Evolutionary conservation across 2,888 invertebrate genomes (phyloP), one percentile per base, ranked within the genome.

Genomic region (Copidosoma aretas): DNA sequence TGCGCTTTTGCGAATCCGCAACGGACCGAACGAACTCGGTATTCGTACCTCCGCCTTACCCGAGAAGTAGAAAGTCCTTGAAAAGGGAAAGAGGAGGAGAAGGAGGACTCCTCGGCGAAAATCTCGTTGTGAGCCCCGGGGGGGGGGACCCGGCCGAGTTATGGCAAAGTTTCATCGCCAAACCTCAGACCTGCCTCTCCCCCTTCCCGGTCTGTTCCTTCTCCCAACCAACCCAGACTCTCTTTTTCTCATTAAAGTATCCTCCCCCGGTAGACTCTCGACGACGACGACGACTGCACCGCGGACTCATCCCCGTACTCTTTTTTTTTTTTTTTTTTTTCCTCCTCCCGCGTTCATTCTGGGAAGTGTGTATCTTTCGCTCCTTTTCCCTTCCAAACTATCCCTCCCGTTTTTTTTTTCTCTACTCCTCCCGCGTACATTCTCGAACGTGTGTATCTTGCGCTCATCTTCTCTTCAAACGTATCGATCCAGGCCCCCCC

Each of bases 171-270:
- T 70, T 61, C 68, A 43, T 64, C 67, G 66, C 57, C 71, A 64
- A 71, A 71, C 51, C 67, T 63, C 61, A 5, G 24, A 8, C 4
- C 3, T 32, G n/a, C 32, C 32, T 32, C 32, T 32, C 32, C 8
- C 41, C 21, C 25, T 51, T 21, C 43, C 49, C 15, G n/a, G n/a
- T n/a, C n/a, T n/a, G n/a, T n/a, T n/a, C n/a, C n/a, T n/a, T n/a
- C n/a, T n/a, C n/a, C n/a, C n/a, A n/a, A n/a, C n/a, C n/a, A n/a
- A n/a, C n/a, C n/a, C n/a, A n/a, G n/a, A n/a, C n/a, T n/a, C 52
- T 60, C 67, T 69, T 61, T 68, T 60, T 64, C 68, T 68, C 64
- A 68, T 68, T 64, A 64, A 68, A 32, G 56, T 64, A 60, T 56
- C 58, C 60, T 32, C 19, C 54, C 22, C 52, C 3, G 49, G 15